Base-by-base conservation (phyloP, 2,797 vertebrate species). In the Tarsius wallacei region DNA sequence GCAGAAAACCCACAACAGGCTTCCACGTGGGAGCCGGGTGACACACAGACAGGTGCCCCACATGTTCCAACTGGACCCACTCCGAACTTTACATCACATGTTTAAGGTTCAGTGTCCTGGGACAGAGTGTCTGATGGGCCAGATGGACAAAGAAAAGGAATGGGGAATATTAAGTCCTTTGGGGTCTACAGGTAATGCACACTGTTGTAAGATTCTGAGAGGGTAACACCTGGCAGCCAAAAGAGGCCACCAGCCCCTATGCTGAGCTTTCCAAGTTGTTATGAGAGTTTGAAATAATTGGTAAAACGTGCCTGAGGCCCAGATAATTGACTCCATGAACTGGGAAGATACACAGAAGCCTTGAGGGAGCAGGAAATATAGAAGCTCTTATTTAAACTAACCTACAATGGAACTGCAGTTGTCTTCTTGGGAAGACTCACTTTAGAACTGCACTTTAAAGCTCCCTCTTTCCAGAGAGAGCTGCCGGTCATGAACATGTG, bases 11-110 rank as follows among this genome's bases (percentile, higher is more conserved):
- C 51, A 19, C 2, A 1, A 13, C 33, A n/a, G 2, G 5, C 1
- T 16, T 16, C 19, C 31, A 1, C 47, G 28, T 0, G 5, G 53
- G 55, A 77, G 15, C 9, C 74, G 12, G 31, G 36, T 0, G 5
- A 33, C 1, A 7, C 16, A 6, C 0, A 0, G 26, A 4, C 0
- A 19, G 63, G 8, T 21, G 7, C 31, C 19, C 47, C 36, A 26
- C 49, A 13, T 1, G 9, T 22, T 90, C 66, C 31, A 74, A 33
- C 7, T 1, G 68, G 77, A 26, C 13, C 49, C 15, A 13, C 0
- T 0, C 12, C 21, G 77, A 42, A 42, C 42, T 42, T 42, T 42
- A 42, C 42, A 42, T 66, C 17, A 33, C 26, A 2, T 11, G 61
- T n/a, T 77, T 63, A 21, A 53, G 36, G 28, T 51, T 59, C 70